Conservation (phyloP, 2,797 vertebrate genomes). For the Hoplostethus mediterraneus region DNA sequence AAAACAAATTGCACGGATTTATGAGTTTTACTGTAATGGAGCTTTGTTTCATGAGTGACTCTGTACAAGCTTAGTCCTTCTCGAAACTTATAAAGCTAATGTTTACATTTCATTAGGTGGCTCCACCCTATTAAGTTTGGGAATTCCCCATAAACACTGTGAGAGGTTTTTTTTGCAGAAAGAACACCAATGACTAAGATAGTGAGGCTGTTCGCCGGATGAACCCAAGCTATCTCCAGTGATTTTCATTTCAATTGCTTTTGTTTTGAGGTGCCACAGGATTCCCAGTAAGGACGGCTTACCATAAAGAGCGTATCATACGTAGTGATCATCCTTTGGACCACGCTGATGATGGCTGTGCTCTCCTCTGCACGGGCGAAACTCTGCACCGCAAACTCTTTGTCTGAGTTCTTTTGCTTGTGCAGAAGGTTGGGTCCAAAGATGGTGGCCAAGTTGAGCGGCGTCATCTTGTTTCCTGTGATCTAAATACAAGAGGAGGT, state of each 20-base stretch:
- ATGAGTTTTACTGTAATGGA: constrained; percentile 25
- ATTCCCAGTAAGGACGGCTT: constrained; percentile 42
- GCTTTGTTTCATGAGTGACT: constrained; percentile 45
- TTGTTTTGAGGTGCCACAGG: background rate
- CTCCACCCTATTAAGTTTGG: constrained; percentile 39
- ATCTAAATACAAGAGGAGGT: constrained; percentile 79
- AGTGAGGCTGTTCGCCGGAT: constrained; percentile 13
- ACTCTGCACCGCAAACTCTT: constrained; percentile 96
- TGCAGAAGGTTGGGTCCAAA: constrained; percentile 97
- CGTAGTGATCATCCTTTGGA: constrained; percentile 93
- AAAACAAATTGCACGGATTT: constrained; percentile 22
- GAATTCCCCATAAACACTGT: constrained; percentile 41
- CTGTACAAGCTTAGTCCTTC: constrained; percentile 36
- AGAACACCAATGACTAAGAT: constrained; percentile 26
- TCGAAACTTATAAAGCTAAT: constrained; percentile 48
- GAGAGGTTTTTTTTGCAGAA: constrained; percentile 1
- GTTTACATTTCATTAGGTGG: constrained; percentile 63
- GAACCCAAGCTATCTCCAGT: background rate
- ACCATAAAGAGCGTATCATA: constrained; percentile 94
- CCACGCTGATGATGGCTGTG: constrained; percentile 91
- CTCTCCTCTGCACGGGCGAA: constrained; percentile 96
- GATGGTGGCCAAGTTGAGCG: constrained; percentile 96
- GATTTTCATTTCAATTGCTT: background rate
- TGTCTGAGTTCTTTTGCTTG: constrained; percentile 96
- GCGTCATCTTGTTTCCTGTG: constrained; percentile 98